Conservation (phyloP, 2,888 invertebrate genomes). For the Copidosoma aretas region DNA sequence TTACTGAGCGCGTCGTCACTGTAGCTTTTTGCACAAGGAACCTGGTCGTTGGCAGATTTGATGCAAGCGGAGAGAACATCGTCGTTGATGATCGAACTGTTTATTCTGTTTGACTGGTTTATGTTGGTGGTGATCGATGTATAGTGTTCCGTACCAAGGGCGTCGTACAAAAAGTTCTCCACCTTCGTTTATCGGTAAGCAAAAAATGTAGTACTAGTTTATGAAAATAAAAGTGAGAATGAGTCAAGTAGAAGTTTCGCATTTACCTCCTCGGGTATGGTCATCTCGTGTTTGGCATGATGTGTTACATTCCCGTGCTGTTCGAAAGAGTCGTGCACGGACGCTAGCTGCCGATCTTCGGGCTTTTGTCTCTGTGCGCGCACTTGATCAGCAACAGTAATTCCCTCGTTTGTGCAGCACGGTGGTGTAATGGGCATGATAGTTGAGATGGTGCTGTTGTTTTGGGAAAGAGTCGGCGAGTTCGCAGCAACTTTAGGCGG, state of each 20-base stretch:
- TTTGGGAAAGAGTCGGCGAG: not conserved
- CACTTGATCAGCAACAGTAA: not conserved
- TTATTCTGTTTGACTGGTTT: conserved; percentile 29
- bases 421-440: not conserved
- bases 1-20: conserved; percentile 31
- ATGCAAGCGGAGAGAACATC: conserved; percentile 26
- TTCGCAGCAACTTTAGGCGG: not conserved
- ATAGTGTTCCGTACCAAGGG: conserved; percentile 48
- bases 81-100: conserved; percentile 40
- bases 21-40: conserved; percentile 25
- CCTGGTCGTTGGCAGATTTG: conserved; percentile 38
- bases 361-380: too few relatives aligned
- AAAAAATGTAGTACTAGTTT: too few relatives aligned
- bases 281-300: not conserved
- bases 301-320: too few relatives aligned
- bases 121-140: conserved; percentile 35
- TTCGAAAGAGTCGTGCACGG: not conserved
- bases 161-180: conserved; percentile 47
- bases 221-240: too few relatives aligned
- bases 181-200: conserved; percentile 27
- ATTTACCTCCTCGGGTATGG: not conserved
- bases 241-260: too few relatives aligned
- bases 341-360: not conserved
- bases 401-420: not conserved
- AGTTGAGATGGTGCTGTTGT: not conserved